phyloP scores from a whole-genome alignment of 2,113 vertebrate genomes.

The Chauna torquata region DNA sequence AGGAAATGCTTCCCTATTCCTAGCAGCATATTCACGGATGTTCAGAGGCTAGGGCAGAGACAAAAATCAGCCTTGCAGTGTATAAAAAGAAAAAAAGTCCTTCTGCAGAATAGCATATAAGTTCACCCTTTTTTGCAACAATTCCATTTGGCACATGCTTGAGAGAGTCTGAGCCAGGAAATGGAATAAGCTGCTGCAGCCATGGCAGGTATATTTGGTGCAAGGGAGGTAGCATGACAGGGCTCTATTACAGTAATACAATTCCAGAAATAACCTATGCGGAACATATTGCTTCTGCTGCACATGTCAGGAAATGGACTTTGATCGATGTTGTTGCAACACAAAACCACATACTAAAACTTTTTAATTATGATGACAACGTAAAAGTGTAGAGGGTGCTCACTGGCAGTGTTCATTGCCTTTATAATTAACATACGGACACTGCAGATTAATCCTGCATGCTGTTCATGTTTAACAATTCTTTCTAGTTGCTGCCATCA shows the following conservation, averaged over 20 bases:
- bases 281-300: constrained; percentile 77
- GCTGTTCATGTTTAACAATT: constrained; percentile 38
- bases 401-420: constrained; percentile 12
- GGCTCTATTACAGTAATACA: constrained; percentile 73
- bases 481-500: constrained; percentile 60
- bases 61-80: background rate
- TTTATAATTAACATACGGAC: constrained; percentile 72
- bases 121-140: background rate
- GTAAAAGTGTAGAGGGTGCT: constrained; percentile 47
- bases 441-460: constrained; percentile 57
- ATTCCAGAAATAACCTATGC: constrained; percentile 77
- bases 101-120: background rate
- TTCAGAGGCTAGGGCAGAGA: background rate
- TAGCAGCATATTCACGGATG: background rate
- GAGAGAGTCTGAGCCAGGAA: constrained; percentile 11
- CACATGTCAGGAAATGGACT: constrained; percentile 73
- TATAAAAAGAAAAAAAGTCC: background rate
- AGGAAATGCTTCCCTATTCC: background rate
- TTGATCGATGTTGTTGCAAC: constrained; percentile 74
- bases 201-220: constrained; percentile 58
- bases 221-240: constrained; percentile 58
- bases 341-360: constrained; percentile 74
- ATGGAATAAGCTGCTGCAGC: constrained; percentile 9
- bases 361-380: constrained; percentile 76
- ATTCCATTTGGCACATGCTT: constrained; percentile 35